Evolutionary conservation across 2,113 vertebrate genomes (phyloP).

Genomic region (Stegastes partitus): DNA sequence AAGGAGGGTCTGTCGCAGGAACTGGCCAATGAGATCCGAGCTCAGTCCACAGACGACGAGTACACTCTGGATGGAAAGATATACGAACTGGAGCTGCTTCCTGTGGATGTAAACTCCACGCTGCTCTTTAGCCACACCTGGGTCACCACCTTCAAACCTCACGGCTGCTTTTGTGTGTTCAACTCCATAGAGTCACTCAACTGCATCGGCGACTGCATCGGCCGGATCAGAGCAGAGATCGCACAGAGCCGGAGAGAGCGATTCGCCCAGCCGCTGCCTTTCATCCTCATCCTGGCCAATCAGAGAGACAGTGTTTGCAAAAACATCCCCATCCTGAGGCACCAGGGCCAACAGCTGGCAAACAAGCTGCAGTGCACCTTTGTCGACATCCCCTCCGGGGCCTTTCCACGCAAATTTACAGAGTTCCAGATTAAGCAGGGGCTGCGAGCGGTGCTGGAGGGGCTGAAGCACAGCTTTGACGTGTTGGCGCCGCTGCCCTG

Average conservation of each 20-base stretch:
- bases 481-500: conserved; percentile 92
- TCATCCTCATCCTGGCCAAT: conserved; percentile 96
- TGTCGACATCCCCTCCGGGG: conserved; percentile 93
- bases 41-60: conserved; percentile 97
- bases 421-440: conserved; percentile 97
- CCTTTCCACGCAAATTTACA: conserved; percentile 96
- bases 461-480: conserved; percentile 95
- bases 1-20: conserved; percentile 97
- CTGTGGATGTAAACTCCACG: conserved; percentile 94
- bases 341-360: conserved; percentile 97
- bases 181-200: conserved; percentile 97
- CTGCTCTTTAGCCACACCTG: conserved; percentile 93
- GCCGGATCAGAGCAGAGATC: conserved; percentile 94
- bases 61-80: conserved; percentile 99
- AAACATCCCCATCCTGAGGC: conserved; percentile 95
- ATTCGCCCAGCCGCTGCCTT: conserved; percentile 92
- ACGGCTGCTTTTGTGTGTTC: conserved; percentile 98
- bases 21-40: conserved; percentile 96
- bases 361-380: conserved; percentile 99
- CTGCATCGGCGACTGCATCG: conserved; percentile 95
- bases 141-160: conserved; percentile 94
- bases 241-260: conserved; percentile 93
- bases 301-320: conserved; percentile 94
- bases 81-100: conserved; percentile 95
- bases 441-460: conserved; percentile 93